Percentiles rank a stretch among this genome's conserved stretches.
phyloP scores from a whole-genome alignment of 2,797 vertebrate species.

The Spinus olivaceus region DNA sequence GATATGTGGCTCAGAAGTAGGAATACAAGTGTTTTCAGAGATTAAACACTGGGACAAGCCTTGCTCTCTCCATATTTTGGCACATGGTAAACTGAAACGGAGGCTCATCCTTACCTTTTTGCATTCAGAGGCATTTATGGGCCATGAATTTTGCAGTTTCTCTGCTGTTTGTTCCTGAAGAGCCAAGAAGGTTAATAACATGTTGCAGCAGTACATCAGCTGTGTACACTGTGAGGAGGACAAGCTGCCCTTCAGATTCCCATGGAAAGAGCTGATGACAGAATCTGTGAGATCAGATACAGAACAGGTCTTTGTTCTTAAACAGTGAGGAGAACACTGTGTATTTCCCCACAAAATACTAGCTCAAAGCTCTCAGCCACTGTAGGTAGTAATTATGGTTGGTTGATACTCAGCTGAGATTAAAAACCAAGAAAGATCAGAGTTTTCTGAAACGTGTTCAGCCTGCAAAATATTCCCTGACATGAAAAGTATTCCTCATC shows the following conservation, averaged over 20 bases:
- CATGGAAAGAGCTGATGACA: not conserved
- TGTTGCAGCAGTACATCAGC: not conserved
- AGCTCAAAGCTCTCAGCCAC: not conserved
- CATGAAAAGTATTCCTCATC: not conserved
- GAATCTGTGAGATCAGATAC: not conserved
- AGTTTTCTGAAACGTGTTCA: not conserved
- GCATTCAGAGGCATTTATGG: accelerated
- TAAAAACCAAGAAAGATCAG: not conserved
- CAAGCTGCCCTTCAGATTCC: not conserved
- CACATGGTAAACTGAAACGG: not conserved
- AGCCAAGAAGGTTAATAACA: not conserved
- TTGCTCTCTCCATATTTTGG: not conserved
- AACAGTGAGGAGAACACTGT: not conserved
- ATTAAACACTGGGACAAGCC: not conserved
- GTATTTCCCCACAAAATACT: not conserved
- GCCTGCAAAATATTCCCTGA: not conserved
- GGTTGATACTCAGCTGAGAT: not conserved
- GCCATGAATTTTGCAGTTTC: not conserved
- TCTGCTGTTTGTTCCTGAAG: not conserved
- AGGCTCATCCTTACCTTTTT: not conserved
- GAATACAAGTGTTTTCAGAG: not conserved
- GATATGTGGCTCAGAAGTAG: not conserved
- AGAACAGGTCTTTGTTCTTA: not conserved
- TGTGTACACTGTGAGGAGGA: not conserved
- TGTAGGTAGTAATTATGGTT: not conserved